Base-by-base conservation (phyloP, 2,113 vertebrate species). In the Hystrix brachyura region DNA sequence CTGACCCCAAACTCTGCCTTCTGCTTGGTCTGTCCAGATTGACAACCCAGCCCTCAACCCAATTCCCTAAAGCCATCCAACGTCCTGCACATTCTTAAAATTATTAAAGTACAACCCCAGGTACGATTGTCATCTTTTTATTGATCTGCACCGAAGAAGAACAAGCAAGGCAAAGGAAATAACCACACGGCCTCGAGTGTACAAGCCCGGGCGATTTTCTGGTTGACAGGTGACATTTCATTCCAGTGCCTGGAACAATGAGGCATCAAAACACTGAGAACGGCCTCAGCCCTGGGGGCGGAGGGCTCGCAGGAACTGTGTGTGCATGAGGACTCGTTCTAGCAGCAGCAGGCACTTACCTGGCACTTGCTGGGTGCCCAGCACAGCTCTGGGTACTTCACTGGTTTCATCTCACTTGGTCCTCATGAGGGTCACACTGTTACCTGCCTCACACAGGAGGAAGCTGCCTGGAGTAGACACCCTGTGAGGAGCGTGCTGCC, bases 261-360 rank as follows among this genome's bases (percentile, higher is more conserved):
- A 4, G 1, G 48, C 7, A 29, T 13, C 4, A 9, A 48, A 38
- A 71, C 11, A 25, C 5, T 5, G 14, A 11, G 9, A 67, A 21
- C 51, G 32, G 53, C 53, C 53, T 2, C 1, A 51, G 23, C 7
- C 15, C 10, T 1, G n/a, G 34, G 4, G 48, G 4, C 18, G 2
- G 4, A n/a, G 71, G 17, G 19, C 18, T 57, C 32, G 3, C 4
- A 0, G 46, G 32, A 14, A 3, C 55, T 0, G 0, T 27, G 3
- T 25, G 38, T 12, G 60, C 29, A 0, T 3, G 64, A 48, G 17
- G 43, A 12, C 4, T 48, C 1, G 7, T 59, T 46, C 11, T 11
- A 32, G 38, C 71, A 15, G 38, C 71, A 15, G 25, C 57, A 48
- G 27, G 29, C 53, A 10, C 1, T 57, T 25, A 7, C 1, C 0